These are phyloP conservation scores for Strigamia maritima DNA, from an alignment of 2,888 invertebrate genomes.

Conservation along the genomic window DNA sequence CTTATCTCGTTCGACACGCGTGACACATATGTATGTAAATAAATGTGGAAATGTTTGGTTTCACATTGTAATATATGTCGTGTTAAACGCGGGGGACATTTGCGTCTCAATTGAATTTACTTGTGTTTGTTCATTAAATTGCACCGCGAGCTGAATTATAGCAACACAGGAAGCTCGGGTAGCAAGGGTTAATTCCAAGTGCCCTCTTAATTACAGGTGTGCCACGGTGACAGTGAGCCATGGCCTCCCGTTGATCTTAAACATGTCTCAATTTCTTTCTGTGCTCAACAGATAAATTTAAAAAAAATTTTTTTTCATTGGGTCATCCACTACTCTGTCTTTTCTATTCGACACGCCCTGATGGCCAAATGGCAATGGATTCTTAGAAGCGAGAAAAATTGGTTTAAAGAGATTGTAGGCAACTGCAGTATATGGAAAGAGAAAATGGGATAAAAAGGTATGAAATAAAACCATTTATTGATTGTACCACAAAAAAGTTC, in stretches of 20 bases:
- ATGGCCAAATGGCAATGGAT: slow-evolving; percentile 1
- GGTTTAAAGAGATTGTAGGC: not conserved
- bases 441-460: not conserved
- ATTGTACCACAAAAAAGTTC: too few relatives aligned
- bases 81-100: not conserved
- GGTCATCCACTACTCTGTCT: not conserved
- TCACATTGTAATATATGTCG: not conserved
- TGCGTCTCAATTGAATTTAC: slow-evolving; percentile 11
- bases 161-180: slow-evolving; percentile 14
- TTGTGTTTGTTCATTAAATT: not conserved
- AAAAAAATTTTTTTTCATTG: not conserved
- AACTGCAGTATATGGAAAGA: not conserved
- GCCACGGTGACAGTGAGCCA: not conserved
- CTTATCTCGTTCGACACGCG: not conserved
- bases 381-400: not conserved
- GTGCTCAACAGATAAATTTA: not conserved
- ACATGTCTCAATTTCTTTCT: not conserved
- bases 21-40: not conserved
- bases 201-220: slow-evolving; percentile 20
- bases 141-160: not conserved
- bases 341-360: not conserved
- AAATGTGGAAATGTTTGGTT: not conserved
- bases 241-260: not conserved
- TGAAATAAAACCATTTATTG: too few relatives aligned
- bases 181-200: not conserved